These are phyloP conservation scores for Anastrepha obliqua DNA, from an alignment of 1,140 invertebrate species.

Conservation along the genomic window DNA sequence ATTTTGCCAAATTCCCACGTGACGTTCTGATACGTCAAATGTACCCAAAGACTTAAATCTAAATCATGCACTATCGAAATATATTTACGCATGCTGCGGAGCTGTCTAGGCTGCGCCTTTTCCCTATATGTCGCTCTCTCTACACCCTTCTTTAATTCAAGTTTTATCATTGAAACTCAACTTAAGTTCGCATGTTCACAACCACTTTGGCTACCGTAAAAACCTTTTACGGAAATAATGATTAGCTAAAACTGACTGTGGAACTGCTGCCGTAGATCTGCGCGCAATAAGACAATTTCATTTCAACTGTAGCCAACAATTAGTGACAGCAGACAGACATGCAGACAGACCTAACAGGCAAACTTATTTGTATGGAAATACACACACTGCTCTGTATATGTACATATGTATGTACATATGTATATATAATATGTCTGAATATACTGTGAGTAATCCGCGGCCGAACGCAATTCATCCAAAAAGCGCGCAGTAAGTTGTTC, in stretches of 20 bases:
- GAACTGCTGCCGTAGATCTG: neutral
- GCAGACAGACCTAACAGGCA: conserved; percentile 54
- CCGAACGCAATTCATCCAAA: conserved; percentile 35
- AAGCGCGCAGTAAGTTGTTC: conserved; percentile 60
- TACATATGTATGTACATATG: neutral
- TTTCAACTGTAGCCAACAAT: conserved; percentile 30
- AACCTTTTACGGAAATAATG: neutral
- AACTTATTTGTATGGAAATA: neutral
- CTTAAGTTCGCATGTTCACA: conserved; percentile 19
- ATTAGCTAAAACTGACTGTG: conserved; percentile 26
- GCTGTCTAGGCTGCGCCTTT: no score
- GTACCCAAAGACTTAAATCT: no score
- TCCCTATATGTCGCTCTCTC: neutral
- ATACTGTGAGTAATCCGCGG: neutral
- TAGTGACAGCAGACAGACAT: conserved; percentile 60
- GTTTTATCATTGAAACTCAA: conserved; percentile 10
- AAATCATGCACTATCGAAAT: no score
- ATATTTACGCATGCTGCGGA: no score
- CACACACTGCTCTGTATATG: neutral
- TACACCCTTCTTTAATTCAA: neutral
- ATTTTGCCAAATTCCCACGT: no score
- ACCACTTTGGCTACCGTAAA: conserved; percentile 30
- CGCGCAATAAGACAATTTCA: conserved; percentile 48
- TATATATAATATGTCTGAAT: neutral
- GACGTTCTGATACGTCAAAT: no score